phyloP scores from a whole-genome alignment of 1,140 invertebrate genomes.

The Amyelois transitella region DNA sequence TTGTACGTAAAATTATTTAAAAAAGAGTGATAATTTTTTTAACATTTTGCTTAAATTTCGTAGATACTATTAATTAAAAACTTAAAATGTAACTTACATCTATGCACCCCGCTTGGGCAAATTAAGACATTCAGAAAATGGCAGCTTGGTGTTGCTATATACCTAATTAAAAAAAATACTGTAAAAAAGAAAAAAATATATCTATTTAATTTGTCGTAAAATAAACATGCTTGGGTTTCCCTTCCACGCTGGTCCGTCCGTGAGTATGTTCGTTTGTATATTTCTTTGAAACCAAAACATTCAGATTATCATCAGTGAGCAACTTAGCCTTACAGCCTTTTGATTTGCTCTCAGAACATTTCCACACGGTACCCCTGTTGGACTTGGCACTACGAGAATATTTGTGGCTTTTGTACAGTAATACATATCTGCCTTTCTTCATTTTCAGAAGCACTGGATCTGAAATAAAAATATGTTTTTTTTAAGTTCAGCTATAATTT shows the following conservation, averaged over 20 bases:
- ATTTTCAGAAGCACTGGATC: constrained; percentile 53
- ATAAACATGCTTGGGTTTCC: constrained; percentile 59
- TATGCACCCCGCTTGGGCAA: no score
- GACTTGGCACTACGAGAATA: constrained; percentile 43
- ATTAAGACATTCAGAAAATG: not conserved
- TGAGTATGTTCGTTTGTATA: constrained; percentile 33
- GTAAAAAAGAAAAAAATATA: not conserved
- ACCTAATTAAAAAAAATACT: not conserved
- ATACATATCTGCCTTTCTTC: constrained; percentile 46
- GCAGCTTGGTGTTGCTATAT: not conserved
- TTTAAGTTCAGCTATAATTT: no score
- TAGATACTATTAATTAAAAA: no score
- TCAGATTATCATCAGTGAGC: constrained; percentile 49
- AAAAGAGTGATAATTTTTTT: no score
- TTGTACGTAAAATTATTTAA: no score
- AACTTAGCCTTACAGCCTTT: constrained; percentile 43
- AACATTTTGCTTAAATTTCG: no score
- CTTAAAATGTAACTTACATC: no score
- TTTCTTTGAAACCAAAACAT: constrained; percentile 37
- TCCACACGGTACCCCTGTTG: constrained; percentile 59
- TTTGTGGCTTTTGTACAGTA: constrained; percentile 43
- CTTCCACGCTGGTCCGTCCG: constrained; percentile 19
- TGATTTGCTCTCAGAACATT: constrained; percentile 40
- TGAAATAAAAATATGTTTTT: constrained; percentile 19
- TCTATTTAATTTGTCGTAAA: constrained; percentile 30